phyloP scores from a whole-genome alignment of 2,797 vertebrate species.

The Helarctos malayanus region DNA sequence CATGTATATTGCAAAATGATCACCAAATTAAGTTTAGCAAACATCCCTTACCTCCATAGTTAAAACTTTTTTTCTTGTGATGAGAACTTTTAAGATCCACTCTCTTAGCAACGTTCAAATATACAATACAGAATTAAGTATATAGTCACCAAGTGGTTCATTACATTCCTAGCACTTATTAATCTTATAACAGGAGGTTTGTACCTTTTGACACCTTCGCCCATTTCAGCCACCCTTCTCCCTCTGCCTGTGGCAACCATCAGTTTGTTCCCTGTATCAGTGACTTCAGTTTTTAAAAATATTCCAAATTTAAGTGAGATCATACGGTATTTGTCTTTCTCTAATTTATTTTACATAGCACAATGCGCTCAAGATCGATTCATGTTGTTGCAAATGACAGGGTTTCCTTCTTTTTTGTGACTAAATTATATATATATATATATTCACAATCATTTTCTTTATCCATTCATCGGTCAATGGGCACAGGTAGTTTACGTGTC shows the following conservation, averaged over 20 bases:
- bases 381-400: not conserved
- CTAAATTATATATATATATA: not conserved
- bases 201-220: not conserved
- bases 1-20: not conserved
- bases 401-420: not conserved
- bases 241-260: not conserved
- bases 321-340: not conserved
- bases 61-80: not conserved
- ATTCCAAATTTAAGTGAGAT: not conserved
- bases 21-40: not conserved
- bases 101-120: not conserved
- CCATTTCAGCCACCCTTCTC: not conserved
- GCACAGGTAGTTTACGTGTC: not conserved
- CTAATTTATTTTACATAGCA: not conserved
- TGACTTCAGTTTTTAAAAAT: not conserved
- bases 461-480: not conserved
- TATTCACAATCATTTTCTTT: not conserved
- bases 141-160: not conserved
- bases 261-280: not conserved
- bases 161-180: not conserved
- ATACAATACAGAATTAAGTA: not conserved
- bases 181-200: not conserved
- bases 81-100: not conserved
- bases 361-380: not conserved
- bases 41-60: not conserved